Base-by-base conservation (phyloP, 2,888 invertebrate species). In the Pachycephus smyrnensis region DNA sequence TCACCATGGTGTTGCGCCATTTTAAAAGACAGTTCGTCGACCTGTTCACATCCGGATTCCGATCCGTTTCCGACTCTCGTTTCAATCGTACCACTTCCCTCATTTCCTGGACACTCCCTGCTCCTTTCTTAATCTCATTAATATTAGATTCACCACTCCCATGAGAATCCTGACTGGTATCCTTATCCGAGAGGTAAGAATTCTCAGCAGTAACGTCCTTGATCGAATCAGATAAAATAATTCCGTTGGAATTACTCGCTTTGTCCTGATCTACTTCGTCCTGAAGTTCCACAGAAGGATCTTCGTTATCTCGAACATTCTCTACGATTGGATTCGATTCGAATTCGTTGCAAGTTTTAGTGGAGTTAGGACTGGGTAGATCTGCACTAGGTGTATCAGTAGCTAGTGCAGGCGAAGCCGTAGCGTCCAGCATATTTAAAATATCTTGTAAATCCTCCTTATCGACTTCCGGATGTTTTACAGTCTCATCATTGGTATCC, bases 401-500 rank as follows among this genome's bases (percentile, higher is more conserved):
- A 23, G 88, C 88, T n/a, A 88, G 81, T 69, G 87, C 88, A 33
- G 88, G 88, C 73, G 88, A 88, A n/a, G 86, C 86, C 15, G 87
- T 88, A 1, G 88, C 88, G 73, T 90, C 88, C 78, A 90, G 84
- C 88, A 89, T 88, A 76, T 89, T 89, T 69, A 90, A 80, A 80
- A 90, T 90, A 75, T 90, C 89, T 73, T 87, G 84, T 80, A 90
- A 86, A 82, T 88, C 89, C 68, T 89, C 84, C 78, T 90, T 89
- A 80, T 89, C 86, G 75, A 84, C 76, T 75, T 55, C 37, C 11
- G 75, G 82, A 69, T 80, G 78, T 76, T 83, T 82, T 23, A 23
- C 55, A 23, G 9, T 55, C 77, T 88, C 91, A 82, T 92, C 91
- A 91, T 92, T 78, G 91, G 91, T 9, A 91, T 91, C 77, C 91